Evolutionary conservation across 2,797 vertebrate species (phyloP), one percentile per base, ranked within the genome.

Genomic region (Gallinago stenura): DNA sequence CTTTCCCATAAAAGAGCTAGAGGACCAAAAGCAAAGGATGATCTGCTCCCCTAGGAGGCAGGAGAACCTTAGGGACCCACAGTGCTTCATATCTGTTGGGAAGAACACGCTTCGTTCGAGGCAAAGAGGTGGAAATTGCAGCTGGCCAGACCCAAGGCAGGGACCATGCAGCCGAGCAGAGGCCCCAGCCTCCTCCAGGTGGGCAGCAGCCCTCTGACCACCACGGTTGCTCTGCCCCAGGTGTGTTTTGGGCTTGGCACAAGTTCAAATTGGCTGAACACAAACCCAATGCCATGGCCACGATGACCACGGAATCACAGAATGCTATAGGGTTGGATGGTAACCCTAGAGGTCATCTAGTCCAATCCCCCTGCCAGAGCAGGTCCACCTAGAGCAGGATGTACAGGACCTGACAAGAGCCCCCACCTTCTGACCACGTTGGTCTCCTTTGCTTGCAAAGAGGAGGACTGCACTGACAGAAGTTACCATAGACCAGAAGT

Each of bases 261-360:
- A 9, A 0, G 9, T 16, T 61, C 35, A 48, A 1, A 25, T 2
- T 21, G 41, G 10, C 56, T 57, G 18, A 14, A 35, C 48, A 25
- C 43, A 66, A 68, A 37, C 19, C 25, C 70, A 45, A 0, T 1
- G 14, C 33, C 1, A 0, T 7, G 41, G 31, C 37, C 4, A 0
- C 6, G 30, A 14, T 4, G 19, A 41, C 2, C 28, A 15, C 51
- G 7, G 51, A 28, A 30, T 53, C 26, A 53, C 51, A 53, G 51
- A 12, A 53, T 30, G 51, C 30, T 18, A 54, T 31, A 16, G 51
- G 28, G 28, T 54, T 54, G 51, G 51, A 19, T 11, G 28, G 28
- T 18, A 54, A 4, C 51, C 18, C 51, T 54, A 10, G 51, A 54
- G 51, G 17, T 31, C 51, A 54, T 17, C 17, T 31, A 30, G 51